Evolutionary conservation across 1,140 invertebrate genomes (phyloP), one percentile per base, ranked within the genome.

Genomic region (Cydia pomonella): DNA sequence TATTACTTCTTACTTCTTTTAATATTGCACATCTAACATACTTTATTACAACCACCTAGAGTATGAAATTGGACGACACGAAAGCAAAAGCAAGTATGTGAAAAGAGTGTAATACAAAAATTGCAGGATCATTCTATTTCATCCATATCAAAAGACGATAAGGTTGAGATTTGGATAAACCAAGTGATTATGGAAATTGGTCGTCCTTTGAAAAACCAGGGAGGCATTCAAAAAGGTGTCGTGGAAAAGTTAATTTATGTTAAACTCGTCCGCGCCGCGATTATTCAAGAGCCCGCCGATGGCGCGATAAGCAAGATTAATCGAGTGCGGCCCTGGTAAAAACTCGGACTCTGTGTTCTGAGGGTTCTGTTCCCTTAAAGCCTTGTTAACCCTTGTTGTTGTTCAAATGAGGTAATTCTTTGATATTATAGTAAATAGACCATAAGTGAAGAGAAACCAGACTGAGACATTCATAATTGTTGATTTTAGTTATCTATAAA

Each of bases 241-340:
- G 87, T 87, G 85, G 90, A 92, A 90, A 90, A 90, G 86, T 92
- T 92, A 92, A 92, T 92, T 90, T 92, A 92, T 92, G 90, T 90
- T 88, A 90, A 90, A 92, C 85, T 87, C 84, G 87, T 86, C 83
- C 80, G 79, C 77, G 80, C 75, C 75, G 82, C 86, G 87, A 90
- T 92, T 90, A 91, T 89, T 90, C 84, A 89, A 86, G 80, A 85
- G 78, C 83, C 84, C 76, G 80, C 73, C 81, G 89, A 90, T 91
- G 81, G 85, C 73, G 73, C 76, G 89, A 91, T 91, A 91, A 91
- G 83, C 75, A 88, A 89, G 89, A 91, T 91, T 90, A 91, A 91
- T 91, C 80, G 87, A 81, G 78, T 83, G 77, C 83, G 80, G 79
- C 75, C 77, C 79, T 79, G 80, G 80, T 81, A 87, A 84, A 89